Conservation (phyloP, 2,797 vertebrate species). For the Borostomias antarcticus region DNA sequence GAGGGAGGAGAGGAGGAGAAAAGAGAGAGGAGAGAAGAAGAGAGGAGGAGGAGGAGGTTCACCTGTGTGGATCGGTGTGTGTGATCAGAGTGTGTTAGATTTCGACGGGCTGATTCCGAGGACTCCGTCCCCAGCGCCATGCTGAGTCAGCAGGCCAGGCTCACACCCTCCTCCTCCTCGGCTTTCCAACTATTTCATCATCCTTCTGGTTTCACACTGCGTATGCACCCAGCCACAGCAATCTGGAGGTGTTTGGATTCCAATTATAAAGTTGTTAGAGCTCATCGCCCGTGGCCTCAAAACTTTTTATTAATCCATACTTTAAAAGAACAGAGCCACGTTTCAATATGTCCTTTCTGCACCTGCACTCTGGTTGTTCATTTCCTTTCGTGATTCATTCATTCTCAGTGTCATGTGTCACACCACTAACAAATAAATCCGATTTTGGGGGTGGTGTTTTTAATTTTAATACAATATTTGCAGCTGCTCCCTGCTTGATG, state of each 20-base stretch:
- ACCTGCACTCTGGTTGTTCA: conserved; percentile 64
- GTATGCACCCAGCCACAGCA: conserved; percentile 76
- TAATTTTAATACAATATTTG: conserved; percentile 74
- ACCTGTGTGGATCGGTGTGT: conserved; percentile 58
- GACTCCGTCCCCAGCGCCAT: conserved; percentile 70
- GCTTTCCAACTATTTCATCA: conserved; percentile 85
- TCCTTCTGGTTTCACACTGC: conserved; percentile 64
- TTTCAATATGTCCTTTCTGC: conserved; percentile 77
- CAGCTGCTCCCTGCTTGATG: conserved; percentile 66
- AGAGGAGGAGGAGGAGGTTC: conserved; percentile 39
- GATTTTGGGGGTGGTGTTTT: conserved; percentile 52
- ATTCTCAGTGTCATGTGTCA: conserved; percentile 69
- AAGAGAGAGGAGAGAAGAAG: neutral
- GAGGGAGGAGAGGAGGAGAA: no score
- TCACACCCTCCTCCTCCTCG: conserved; percentile 33
- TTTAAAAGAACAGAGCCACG: conserved; percentile 76
- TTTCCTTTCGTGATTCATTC: no score
- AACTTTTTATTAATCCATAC: conserved; percentile 79
- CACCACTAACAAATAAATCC: conserved; percentile 72
- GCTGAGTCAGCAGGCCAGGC: conserved; percentile 80
- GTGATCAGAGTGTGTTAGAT: conserved; percentile 69
- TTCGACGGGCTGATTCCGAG: conserved; percentile 72
- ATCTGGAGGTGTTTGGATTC: conserved; percentile 83
- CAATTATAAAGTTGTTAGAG: conserved; percentile 82
- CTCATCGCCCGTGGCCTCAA: conserved; percentile 76